These are phyloP conservation scores for Pterophyllum scalare DNA, from an alignment of 2,113 vertebrate species.

Conservation along the genomic window DNA sequence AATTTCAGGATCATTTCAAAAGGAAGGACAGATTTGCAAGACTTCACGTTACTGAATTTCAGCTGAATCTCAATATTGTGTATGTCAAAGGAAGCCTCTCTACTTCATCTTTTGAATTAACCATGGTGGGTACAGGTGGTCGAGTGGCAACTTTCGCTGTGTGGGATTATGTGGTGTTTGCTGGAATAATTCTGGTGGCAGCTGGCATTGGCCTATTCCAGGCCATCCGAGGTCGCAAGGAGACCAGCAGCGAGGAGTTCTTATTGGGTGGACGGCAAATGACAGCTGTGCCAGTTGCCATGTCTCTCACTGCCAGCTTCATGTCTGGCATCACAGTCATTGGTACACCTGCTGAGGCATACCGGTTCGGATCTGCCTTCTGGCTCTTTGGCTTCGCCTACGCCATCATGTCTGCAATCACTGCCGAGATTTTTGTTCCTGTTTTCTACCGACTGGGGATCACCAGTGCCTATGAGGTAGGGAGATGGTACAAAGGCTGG, in stretches of 20 bases:
- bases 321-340: slow-evolving; percentile 87
- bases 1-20: not conserved
- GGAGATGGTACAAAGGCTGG: not conserved
- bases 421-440: slow-evolving; percentile 84
- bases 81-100: not conserved
- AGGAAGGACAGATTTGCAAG: slow-evolving; percentile 7
- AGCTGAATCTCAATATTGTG: not conserved
- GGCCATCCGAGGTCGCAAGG: slow-evolving; percentile 75
- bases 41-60: not conserved
- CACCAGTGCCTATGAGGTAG: slow-evolving; percentile 86
- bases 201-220: slow-evolving; percentile 81
- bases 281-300: slow-evolving; percentile 84
- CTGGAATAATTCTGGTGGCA: slow-evolving; percentile 67
- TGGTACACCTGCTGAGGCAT: slow-evolving; percentile 83
- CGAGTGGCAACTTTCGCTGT: slow-evolving; percentile 77
- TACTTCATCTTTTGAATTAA: not conserved
- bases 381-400: slow-evolving; percentile 82
- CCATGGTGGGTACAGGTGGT: slow-evolving; percentile 77
- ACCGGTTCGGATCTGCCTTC: slow-evolving; percentile 77
- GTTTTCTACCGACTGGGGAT: slow-evolving; percentile 82
- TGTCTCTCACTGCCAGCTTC: slow-evolving; percentile 86
- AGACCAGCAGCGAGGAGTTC: slow-evolving; percentile 77
- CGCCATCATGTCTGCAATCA: slow-evolving; percentile 79
- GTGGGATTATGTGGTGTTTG: slow-evolving; percentile 87
- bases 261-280: slow-evolving; percentile 83